Conservation (phyloP, 2,113 vertebrate species). For the Danio rerio region DNA sequence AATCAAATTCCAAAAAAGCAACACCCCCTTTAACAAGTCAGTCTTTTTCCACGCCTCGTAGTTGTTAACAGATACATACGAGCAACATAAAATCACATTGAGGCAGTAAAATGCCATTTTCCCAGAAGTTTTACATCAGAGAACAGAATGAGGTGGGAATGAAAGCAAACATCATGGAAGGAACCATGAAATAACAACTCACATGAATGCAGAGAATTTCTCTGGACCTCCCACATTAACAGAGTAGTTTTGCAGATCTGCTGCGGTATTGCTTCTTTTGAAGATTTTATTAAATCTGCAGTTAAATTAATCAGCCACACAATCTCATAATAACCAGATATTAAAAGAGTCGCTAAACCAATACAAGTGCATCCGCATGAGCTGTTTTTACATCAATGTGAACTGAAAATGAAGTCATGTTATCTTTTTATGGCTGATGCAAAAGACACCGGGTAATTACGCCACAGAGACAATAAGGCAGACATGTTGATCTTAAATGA, state of each 20-base stretch:
- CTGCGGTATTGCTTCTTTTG: constrained; percentile 32
- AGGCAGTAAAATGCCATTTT: not conserved
- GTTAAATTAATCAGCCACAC: constrained; percentile 42
- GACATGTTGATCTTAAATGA: constrained; percentile 31
- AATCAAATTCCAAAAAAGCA: not conserved
- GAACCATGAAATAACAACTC: constrained; percentile 22
- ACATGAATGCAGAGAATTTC: constrained; percentile 21
- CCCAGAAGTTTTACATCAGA: constrained; percentile 4
- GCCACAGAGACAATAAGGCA: constrained; percentile 28
- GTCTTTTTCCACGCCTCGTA: constrained; percentile 10
- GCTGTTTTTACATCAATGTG: constrained; percentile 26
- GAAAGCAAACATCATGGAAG: constrained; percentile 24
- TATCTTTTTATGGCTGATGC: constrained; percentile 30
- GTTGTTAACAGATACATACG: constrained; percentile 16
- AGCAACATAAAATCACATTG: constrained; percentile 19
- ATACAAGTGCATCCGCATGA: constrained; percentile 36
- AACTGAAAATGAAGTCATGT: constrained; percentile 42
- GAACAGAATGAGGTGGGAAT: constrained; percentile 7
- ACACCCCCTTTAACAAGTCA: not conserved
- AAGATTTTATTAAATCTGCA: constrained; percentile 30
- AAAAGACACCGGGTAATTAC: constrained; percentile 22
- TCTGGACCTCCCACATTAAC: not conserved
- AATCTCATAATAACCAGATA: constrained; percentile 30
- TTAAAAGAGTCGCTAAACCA: constrained; percentile 43
- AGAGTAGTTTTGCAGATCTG: constrained; percentile 16